Percentiles rank a stretch among this genome's conserved stretches.
Conservation (phyloP, 2,888 invertebrate genomes). For the Crepidodera aurea region DNA sequence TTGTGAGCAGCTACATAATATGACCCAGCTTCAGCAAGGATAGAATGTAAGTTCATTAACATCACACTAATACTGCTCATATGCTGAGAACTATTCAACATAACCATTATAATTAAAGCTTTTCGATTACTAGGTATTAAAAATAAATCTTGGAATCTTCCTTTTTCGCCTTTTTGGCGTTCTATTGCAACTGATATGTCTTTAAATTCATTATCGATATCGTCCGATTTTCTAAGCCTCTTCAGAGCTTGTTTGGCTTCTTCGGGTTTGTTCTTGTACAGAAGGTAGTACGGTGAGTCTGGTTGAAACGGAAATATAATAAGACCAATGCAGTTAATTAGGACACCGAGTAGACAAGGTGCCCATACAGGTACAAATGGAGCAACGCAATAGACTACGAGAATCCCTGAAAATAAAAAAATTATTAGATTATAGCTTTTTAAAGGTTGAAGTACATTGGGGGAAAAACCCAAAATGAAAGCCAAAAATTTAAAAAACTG, state of each 20-base stretch:
- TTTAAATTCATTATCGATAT: slow-evolving; percentile 55
- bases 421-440: not conserved
- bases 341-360: slow-evolving; percentile 48
- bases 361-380: slow-evolving; percentile 53
- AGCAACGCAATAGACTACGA: slow-evolving; percentile 56
- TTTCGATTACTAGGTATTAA: slow-evolving; percentile 57
- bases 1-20: slow-evolving; percentile 51
- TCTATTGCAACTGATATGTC: slow-evolving; percentile 56
- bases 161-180: slow-evolving; percentile 55
- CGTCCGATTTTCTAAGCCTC: slow-evolving; percentile 50
- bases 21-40: slow-evolving; percentile 56
- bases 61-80: slow-evolving; percentile 60
- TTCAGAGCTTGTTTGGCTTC: slow-evolving; percentile 53
- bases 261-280: slow-evolving; percentile 53
- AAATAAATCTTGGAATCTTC: slow-evolving; percentile 56
- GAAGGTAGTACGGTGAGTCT: slow-evolving; percentile 58
- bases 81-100: slow-evolving; percentile 58
- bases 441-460: not conserved
- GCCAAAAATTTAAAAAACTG: no score
- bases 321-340: slow-evolving; percentile 51
- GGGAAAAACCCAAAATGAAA: not conserved
- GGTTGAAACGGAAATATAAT: slow-evolving; percentile 58
- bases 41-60: slow-evolving; percentile 59
- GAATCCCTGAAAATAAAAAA: slow-evolving; percentile 39
- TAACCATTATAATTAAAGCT: slow-evolving; percentile 58